Conservation (phyloP, 2,888 invertebrate species). For the Drosophila macrospina region DNA sequence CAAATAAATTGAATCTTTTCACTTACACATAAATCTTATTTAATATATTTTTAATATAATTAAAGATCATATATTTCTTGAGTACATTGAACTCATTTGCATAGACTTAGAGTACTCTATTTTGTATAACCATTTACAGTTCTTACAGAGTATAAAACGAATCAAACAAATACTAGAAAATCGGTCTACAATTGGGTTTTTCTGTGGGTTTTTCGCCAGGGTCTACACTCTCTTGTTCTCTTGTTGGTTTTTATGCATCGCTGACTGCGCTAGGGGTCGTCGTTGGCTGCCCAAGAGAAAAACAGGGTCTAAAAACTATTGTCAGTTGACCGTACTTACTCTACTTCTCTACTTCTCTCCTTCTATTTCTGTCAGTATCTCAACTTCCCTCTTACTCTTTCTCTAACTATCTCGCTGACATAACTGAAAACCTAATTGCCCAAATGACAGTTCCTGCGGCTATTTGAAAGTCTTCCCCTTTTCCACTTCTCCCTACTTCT, state of each 20-base stretch:
- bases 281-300: too few species aligned
- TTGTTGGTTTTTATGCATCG: slow-evolving; percentile 66
- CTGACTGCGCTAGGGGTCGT: slow-evolving; percentile 43
- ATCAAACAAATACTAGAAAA: slow-evolving; percentile 30
- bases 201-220: not conserved
- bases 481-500: not conserved
- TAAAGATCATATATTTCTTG: too few species aligned
- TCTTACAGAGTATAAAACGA: not conserved
- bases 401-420: slow-evolving; percentile 46
- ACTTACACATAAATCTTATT: too few species aligned
- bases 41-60: too few species aligned
- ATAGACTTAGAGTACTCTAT: too few species aligned
- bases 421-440: slow-evolving; percentile 63
- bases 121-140: too few species aligned
- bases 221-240: not conserved
- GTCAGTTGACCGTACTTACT: too few species aligned
- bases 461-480: slow-evolving; percentile 52
- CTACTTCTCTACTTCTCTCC: too few species aligned
- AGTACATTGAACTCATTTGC: too few species aligned
- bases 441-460: slow-evolving; percentile 59
- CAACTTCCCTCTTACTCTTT: not conserved
- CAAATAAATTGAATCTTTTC: too few species aligned
- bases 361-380: not conserved
- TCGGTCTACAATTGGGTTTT: slow-evolving; percentile 21
- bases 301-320: too few species aligned